phyloP scores from a whole-genome alignment of 1,140 invertebrate species.

The Drosophila sulfurigaster region DNA sequence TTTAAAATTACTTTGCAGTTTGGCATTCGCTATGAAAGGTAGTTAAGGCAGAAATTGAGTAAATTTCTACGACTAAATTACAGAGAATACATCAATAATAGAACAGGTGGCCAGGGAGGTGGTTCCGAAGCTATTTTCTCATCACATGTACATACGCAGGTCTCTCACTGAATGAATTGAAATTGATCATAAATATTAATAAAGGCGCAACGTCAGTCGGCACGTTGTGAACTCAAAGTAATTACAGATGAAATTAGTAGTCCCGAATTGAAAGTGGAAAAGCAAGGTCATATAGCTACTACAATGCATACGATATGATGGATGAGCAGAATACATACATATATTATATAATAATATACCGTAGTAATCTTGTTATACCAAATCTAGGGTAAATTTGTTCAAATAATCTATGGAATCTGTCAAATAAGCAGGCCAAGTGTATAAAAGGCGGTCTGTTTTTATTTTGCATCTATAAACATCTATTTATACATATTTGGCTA shows the following conservation, averaged over 20 bases:
- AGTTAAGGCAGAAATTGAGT: background rate
- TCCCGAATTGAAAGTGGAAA: conserved; percentile 8
- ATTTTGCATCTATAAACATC: conserved; percentile 32
- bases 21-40: conserved; percentile 10
- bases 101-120: background rate
- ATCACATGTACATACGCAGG: background rate
- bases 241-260: conserved; percentile 45
- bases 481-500: conserved; percentile 10
- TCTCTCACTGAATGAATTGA: background rate
- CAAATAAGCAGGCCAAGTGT: conserved; percentile 8
- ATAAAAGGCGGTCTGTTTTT: conserved; percentile 20
- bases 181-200: conserved; percentile 54
- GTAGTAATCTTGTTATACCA: background rate
- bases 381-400: background rate
- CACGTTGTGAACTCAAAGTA: conserved; percentile 26
- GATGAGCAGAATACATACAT: background rate
- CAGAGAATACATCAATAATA: conserved; percentile 35
- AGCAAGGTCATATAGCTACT: background rate
- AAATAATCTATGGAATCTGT: conserved; percentile 25
- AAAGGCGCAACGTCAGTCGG: conserved; percentile 10
- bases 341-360: background rate
- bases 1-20: background rate
- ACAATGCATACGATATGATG: background rate
- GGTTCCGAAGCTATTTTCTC: background rate
- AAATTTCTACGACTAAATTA: conserved; percentile 27